Evolutionary conservation across 1,140 invertebrate genomes (phyloP).

Genomic region (Agrypnia vestita): DNA sequence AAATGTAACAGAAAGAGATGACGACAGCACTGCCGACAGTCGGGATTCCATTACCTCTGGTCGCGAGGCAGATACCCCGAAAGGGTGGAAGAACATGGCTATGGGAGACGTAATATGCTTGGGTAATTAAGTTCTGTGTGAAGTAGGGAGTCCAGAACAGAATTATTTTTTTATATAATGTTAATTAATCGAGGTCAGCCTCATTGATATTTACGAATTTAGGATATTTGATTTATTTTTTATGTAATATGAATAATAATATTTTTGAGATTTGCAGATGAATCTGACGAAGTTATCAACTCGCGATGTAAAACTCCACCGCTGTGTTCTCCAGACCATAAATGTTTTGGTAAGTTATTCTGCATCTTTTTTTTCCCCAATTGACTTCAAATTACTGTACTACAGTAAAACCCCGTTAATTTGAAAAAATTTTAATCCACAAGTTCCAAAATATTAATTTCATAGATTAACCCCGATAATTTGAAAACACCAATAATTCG

Average conservation of each 20-base stretch:
- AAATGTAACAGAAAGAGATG: constrained; percentile 58
- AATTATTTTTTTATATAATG: too few relatives aligned
- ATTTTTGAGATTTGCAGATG: constrained; percentile 63
- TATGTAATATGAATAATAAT: too few relatives aligned
- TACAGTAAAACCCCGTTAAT: too few relatives aligned
- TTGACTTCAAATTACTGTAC: background rate
- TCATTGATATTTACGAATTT: too few relatives aligned
- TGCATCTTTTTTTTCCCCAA: too few relatives aligned
- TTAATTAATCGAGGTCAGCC: too few relatives aligned
- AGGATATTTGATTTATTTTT: too few relatives aligned
- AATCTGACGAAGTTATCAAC: constrained; percentile 62
- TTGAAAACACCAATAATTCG: too few relatives aligned
- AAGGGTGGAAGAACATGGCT: background rate
- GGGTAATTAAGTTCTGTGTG: background rate
- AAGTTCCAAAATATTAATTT: too few relatives aligned
- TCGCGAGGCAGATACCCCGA: constrained; percentile 51
- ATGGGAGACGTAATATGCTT: constrained; percentile 26
- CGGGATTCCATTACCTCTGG: constrained; percentile 56
- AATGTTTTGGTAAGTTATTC: constrained; percentile 64
- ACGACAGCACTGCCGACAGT: constrained; percentile 60
- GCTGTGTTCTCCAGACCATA: constrained; percentile 67
- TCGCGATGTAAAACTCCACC: constrained; percentile 45
- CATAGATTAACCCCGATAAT: too few relatives aligned
- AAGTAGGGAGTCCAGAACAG: too few relatives aligned
- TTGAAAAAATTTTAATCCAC: too few relatives aligned